Evolutionary conservation across 2,113 vertebrate genomes (phyloP), one percentile per base, ranked within the genome.

Genomic region (Cairina moschata): DNA sequence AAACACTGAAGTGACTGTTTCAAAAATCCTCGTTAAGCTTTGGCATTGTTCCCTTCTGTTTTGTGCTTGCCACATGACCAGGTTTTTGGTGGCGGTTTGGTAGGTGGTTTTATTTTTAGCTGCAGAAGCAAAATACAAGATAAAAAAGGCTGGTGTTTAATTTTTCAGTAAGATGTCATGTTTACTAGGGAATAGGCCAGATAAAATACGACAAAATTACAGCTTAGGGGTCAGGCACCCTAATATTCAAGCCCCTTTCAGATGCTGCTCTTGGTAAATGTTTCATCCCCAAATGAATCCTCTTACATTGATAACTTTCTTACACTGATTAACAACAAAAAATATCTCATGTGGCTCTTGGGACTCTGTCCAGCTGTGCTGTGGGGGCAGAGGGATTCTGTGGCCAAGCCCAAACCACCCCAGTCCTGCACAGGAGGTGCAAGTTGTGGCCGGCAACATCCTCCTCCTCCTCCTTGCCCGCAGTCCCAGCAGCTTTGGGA

Each of bases 1-100:
- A 95, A 97, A 96, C 95, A 97, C 95, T 96, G 92, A 83, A 95
- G 88, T 92, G 92, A 91, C 94, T 95, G 96, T 96, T 97, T 91
- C 69, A 83, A 95, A 97, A 97, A 96, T 93, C 96, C 95, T 95
- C 22, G 91, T 96, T 97, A 97, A 97, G 96, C 95, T 96, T 92
- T 97, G 94, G 92, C 96, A 88, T 95, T 96, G 92, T 97, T 97
- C 86, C 93, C 66, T 34, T 92, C 86, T 94, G 17, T 92, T 97
- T 83, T 95, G 94, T 83, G 82, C 91, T 68, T 1, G 0, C 66
- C 96, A 68, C 92, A 86, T 97, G 97, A 97, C 71, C 85, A 65
- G 93, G 86, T 89, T 95, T 96, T 88, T 95, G 86, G 86, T 87
- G 65, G 74, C 90, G 65, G 84, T 95, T 97, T 94, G 86, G 88